Evolutionary conservation across 23 tunicate genomes (phyloP).

Genomic region (Ascidia mentula): DNA sequence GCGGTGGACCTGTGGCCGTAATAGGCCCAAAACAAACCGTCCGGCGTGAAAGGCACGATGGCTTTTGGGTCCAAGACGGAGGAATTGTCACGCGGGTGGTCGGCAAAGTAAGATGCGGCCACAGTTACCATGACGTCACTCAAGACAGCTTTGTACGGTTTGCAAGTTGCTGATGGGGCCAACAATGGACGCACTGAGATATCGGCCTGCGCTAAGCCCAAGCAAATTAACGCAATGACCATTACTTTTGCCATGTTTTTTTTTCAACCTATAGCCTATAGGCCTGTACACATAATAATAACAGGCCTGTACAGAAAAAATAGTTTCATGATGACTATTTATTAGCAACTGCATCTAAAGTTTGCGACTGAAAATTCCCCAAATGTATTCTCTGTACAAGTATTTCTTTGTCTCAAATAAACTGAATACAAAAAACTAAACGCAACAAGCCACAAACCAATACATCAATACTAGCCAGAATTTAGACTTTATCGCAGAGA

Average conservation of each 20-base stretch:
- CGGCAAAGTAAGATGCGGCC: constrained; percentile 66
- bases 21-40: constrained; percentile 47
- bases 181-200: background rate
- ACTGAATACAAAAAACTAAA: too few relatives aligned
- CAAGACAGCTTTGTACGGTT: constrained; percentile 20
- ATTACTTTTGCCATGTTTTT: background rate
- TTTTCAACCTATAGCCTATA: background rate
- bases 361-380: too few relatives aligned
- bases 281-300: too few relatives aligned
- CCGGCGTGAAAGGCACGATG: constrained; percentile 50
- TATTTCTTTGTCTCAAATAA: too few relatives aligned
- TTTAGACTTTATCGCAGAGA: too few relatives aligned
- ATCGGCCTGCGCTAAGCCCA: background rate
- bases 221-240: background rate
- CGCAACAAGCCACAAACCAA: too few relatives aligned
- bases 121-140: constrained; percentile 38
- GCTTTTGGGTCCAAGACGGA: constrained; percentile 27
- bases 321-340: too few relatives aligned
- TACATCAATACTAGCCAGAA: too few relatives aligned
- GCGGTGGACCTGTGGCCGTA: constrained; percentile 64
- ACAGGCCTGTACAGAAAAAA: too few relatives aligned
- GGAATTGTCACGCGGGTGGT: constrained; percentile 48
- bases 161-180: constrained; percentile 9
- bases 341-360: too few relatives aligned
- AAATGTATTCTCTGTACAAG: too few relatives aligned